Base-by-base conservation (phyloP, 2,888 invertebrate genomes). In the Agrotis exclamationis region DNA sequence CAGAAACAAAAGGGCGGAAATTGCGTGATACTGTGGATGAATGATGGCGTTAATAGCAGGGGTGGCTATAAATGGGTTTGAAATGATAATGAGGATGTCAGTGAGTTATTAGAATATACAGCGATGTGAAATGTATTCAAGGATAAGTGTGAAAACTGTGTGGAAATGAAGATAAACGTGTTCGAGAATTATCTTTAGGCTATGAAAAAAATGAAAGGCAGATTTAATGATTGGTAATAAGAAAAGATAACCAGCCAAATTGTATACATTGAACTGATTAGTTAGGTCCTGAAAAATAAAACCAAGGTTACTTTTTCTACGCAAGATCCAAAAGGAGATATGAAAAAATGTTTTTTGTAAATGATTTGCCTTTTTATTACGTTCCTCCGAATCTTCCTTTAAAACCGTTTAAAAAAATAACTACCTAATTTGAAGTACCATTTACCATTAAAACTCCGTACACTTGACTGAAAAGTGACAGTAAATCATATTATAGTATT, bases 1-100 rank as follows among this genome's bases (percentile, higher is more conserved):
- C 92, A 3, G 93, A 94, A 74, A 93, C 94, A 3, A 93, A 93
- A 78, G 91, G 91, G 0, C 81, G 81, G 50, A 87, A 88, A 77
- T 87, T 94, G 60, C 88, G 90, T 76, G 93, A 93, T 76, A 85
- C 86, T 14, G 62, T 92, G 9, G 85, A 89, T 60, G 85, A 87
- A 80, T 83, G 60, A 74, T 74, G 70, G 62, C 51, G 33, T 66
- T 72, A 64, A 73, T 70, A 73, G 65, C 62, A 62, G 44, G 71
- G 68, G 58, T 59, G 63, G 54, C 20, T 20, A 51, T 63, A 80
- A 80, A 80, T 78, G 62, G 76, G 39, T 51, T 65, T 28, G 69
- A 75, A 69, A 75, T 77, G 62, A 62, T 75, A 75, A 77, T 80
- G 64, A 79, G 60, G 62, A 67, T 74, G 64, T 74, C 60, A 64